Evolutionary conservation across 2,888 invertebrate species (phyloP).

Genomic region (Proisotoma minuta): DNA sequence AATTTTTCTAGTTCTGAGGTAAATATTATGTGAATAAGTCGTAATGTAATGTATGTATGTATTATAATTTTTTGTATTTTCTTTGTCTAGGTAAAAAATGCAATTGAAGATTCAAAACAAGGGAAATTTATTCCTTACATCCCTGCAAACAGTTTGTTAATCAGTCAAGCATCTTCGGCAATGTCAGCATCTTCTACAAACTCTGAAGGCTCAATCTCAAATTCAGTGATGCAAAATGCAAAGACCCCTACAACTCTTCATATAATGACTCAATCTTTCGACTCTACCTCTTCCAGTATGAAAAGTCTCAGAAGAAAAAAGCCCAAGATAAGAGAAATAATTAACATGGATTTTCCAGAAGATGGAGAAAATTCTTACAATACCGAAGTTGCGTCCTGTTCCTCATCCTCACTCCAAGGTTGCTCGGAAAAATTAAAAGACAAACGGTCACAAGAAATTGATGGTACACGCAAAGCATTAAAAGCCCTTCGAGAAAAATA

Average conservation of each 20-base stretch:
- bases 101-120: slow-evolving; percentile 36
- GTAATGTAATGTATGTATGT: too few species aligned
- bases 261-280: slow-evolving; percentile 45
- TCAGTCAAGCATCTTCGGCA: neutral
- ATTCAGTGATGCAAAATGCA: neutral
- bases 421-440: neutral
- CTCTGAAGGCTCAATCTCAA: neutral
- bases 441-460: neutral
- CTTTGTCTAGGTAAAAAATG: too few species aligned
- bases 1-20: slow-evolving; percentile 42
- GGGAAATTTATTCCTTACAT: slow-evolving; percentile 39
- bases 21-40: too few species aligned
- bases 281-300: slow-evolving; percentile 44
- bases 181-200: neutral
- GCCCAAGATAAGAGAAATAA: slow-evolving; percentile 44
- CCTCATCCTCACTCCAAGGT: neutral
- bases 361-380: slow-evolving; percentile 19
- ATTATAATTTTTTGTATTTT: too few species aligned
- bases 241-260: slow-evolving; percentile 29
- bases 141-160: slow-evolving; percentile 9
- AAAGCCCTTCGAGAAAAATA: slow-evolving; percentile 41
- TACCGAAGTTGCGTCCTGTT: too few species aligned
- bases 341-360: slow-evolving; percentile 29
- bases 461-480: slow-evolving; percentile 30
- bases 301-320: slow-evolving; percentile 45